phyloP scores from a whole-genome alignment of 2,888 invertebrate species.

The Cosmopolites sordidus region DNA sequence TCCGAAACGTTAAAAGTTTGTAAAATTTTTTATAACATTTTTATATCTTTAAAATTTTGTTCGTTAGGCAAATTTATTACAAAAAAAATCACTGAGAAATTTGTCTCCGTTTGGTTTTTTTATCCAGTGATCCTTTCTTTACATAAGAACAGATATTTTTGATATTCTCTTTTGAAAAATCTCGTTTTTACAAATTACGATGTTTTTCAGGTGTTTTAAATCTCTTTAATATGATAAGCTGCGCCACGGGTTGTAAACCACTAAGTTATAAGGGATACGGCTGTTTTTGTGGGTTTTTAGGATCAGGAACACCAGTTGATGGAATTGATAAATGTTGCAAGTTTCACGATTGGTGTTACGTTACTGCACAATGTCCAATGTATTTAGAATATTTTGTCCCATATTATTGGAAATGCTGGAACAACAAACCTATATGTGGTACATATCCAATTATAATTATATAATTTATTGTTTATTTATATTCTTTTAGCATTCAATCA shows the following conservation, averaged over 20 bases:
- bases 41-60: too few species aligned
- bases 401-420: conserved; percentile 83
- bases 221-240: conserved; percentile 81
- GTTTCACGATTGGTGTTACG: conserved; percentile 83
- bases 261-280: conserved; percentile 82
- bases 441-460: not conserved
- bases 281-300: conserved; percentile 85
- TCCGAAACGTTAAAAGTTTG: too few species aligned
- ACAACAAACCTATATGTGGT: conserved; percentile 73
- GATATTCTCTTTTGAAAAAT: too few species aligned
- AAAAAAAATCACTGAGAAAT: too few species aligned
- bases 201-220: conserved; percentile 68
- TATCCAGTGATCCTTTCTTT: too few species aligned
- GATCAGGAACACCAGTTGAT: conserved; percentile 73
- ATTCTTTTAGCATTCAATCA: conserved; percentile 53
- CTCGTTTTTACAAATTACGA: too few species aligned
- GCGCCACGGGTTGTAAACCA: conserved; percentile 82
- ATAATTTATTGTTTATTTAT: not conserved
- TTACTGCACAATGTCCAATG: conserved; percentile 71
- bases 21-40: too few species aligned
- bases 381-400: conserved; percentile 81
- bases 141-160: too few species aligned
- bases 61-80: too few species aligned
- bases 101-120: too few species aligned
- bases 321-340: conserved; percentile 84